Conservation (phyloP, 2,113 vertebrate species). For the Callopanchax toddi region DNA sequence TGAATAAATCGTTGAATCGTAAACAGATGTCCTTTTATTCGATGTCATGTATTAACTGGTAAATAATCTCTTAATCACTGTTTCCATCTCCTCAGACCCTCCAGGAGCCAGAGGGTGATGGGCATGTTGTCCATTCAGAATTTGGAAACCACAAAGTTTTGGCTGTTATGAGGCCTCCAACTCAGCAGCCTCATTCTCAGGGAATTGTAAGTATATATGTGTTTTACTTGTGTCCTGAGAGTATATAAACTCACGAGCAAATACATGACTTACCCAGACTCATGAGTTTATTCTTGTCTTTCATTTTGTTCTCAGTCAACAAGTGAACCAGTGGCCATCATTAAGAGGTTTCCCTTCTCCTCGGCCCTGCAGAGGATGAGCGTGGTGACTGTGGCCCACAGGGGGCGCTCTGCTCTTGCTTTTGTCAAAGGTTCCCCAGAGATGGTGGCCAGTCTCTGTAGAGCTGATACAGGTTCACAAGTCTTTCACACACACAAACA, state of each 20-base stretch:
- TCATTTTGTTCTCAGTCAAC: slow-evolving; percentile 65
- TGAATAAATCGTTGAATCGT: no score
- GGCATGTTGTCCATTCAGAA: slow-evolving; percentile 40
- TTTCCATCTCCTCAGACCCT: slow-evolving; percentile 79
- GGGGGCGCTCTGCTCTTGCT: slow-evolving; percentile 61
- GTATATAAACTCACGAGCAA: no score
- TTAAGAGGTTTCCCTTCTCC: slow-evolving; percentile 91
- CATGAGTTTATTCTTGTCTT: not conserved
- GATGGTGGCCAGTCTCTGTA: slow-evolving; percentile 90
- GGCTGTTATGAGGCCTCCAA: slow-evolving; percentile 84
- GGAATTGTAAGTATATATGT: slow-evolving; percentile 74
- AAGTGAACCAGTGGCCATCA: slow-evolving; percentile 75
- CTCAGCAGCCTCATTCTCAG: slow-evolving; percentile 7
- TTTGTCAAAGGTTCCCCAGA: slow-evolving; percentile 93
- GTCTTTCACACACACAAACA: not conserved
- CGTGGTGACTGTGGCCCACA: slow-evolving; percentile 79
- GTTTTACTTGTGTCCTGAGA: no score
- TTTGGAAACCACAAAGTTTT: slow-evolving; percentile 84
- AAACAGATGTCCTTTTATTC: no score
- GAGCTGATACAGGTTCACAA: slow-evolving; percentile 81
- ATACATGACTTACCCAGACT: rapidly evolving
- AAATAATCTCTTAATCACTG: not conserved
- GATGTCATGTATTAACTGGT: no score
- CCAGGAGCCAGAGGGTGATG: slow-evolving; percentile 71
- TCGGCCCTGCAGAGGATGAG: slow-evolving; percentile 92